A percentile compares a stretch with the other conserved stretches of the same genome.
These are phyloP conservation scores for Porites australiensis DNA, from an alignment of 64 coral and sea anemone genomes.

Conservation along the genomic window DNA sequence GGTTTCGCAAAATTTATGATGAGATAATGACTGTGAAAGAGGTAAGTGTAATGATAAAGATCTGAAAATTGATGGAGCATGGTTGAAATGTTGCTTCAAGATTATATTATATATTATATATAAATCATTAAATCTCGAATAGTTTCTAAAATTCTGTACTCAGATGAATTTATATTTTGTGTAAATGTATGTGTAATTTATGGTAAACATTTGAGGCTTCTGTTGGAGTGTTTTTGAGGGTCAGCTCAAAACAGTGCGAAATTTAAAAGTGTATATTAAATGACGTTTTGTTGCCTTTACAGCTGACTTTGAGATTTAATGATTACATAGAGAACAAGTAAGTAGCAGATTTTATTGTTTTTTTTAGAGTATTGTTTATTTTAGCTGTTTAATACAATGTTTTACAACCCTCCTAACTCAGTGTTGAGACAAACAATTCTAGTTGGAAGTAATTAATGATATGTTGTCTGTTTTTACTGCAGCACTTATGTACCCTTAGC, in stretches of 20 bases:
- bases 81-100: too few species aligned
- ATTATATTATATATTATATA: too few species aligned
- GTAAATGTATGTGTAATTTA: too few species aligned
- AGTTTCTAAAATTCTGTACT: too few species aligned
- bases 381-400: not conserved
- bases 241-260: too few species aligned
- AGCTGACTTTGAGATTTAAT: slow-evolving; percentile 80
- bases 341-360: not conserved
- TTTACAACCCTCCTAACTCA: too few species aligned
- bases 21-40: slow-evolving; percentile 88
- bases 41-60: slow-evolving; percentile 45
- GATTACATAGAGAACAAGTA: slow-evolving; percentile 94
- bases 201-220: too few species aligned
- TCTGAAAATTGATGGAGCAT: not conserved
- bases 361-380: not conserved
- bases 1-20: slow-evolving; percentile 92
- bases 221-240: too few species aligned
- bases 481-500: slow-evolving; percentile 91
- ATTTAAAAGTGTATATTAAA: not conserved
- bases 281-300: slow-evolving; percentile 13
- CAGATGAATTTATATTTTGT: too few species aligned
- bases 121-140: too few species aligned
- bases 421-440: too few species aligned
- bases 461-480: slow-evolving; percentile 2
- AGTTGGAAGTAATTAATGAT: not conserved